phyloP scores from a whole-genome alignment of 1,140 invertebrate species.

The Solenopsis invicta region DNA sequence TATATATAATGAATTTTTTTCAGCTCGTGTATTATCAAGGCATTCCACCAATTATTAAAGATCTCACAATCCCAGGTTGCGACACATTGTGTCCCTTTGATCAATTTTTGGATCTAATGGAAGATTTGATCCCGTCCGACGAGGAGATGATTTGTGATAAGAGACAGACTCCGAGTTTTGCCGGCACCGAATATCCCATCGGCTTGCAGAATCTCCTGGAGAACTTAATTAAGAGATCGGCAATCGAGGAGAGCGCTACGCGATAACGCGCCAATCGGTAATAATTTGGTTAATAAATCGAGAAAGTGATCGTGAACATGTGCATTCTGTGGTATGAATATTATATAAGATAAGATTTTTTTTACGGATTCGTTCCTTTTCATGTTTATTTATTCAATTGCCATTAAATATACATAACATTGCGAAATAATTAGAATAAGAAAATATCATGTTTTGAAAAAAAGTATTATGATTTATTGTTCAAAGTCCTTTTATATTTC shows the following conservation, averaged over 20 bases:
- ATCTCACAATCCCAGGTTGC: conserved; percentile 88
- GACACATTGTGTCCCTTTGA: conserved; percentile 87
- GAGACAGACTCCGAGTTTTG: not conserved
- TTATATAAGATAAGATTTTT: not conserved
- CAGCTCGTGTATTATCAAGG: conserved; percentile 85
- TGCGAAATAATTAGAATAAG: too few relatives aligned
- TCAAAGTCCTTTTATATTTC: too few relatives aligned
- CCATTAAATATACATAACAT: conserved; percentile 13
- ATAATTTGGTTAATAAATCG: not conserved
- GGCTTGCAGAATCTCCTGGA: conserved; percentile 2
- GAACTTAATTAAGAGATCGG: conserved; percentile 38
- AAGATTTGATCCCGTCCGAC: conserved; percentile 68
- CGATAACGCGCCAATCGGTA: not conserved
- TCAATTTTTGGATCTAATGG: conserved; percentile 63
- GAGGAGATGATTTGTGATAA: conserved; percentile 75
- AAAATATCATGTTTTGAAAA: too few relatives aligned
- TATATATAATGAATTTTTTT: not conserved
- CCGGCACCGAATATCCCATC: not conserved
- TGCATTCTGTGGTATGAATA: conserved; percentile 1
- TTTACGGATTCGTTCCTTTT: not conserved
- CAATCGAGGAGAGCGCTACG: not conserved
- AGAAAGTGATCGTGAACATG: not conserved
- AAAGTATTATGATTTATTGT: too few relatives aligned
- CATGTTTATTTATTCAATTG: conserved; percentile 38
- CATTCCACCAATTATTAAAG: conserved; percentile 85